These are phyloP conservation scores for Tokudaia tokunoshimensis DNA, from an alignment of 2,797 vertebrate genomes.

Conservation along the genomic window DNA sequence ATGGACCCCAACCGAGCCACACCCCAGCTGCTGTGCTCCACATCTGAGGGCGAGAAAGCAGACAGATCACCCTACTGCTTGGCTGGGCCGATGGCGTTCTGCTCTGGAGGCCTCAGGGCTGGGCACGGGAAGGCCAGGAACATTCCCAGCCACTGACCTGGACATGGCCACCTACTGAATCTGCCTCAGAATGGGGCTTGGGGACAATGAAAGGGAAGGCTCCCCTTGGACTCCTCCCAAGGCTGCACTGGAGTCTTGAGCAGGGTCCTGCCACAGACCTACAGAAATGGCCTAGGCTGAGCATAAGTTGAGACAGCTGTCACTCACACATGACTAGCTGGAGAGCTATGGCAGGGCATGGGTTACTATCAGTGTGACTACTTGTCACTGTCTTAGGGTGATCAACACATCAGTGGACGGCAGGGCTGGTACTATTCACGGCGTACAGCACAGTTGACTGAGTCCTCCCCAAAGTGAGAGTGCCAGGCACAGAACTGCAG, in stretches of 20 bases:
- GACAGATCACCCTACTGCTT: not conserved
- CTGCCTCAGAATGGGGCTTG: not conserved
- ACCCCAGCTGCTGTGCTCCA: not conserved
- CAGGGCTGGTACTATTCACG: not conserved
- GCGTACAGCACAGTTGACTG: not conserved
- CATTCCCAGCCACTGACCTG: not conserved
- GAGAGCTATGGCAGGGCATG: not conserved
- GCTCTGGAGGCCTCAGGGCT: not conserved
- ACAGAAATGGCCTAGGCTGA: not conserved
- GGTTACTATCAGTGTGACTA: not conserved
- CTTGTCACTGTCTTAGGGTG: not conserved
- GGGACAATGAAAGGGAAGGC: not conserved
- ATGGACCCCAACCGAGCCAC: not conserved
- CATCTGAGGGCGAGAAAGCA: not conserved
- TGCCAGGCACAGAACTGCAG: not conserved
- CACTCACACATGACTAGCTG: not conserved
- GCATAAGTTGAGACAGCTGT: not conserved
- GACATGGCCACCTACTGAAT: not conserved
- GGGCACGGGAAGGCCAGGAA: not conserved
- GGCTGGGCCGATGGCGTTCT: not conserved
- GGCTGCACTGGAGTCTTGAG: not conserved
- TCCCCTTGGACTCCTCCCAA: not conserved
- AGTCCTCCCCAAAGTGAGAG: not conserved
- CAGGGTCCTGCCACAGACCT: fast-evolving
- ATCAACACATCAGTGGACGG: not conserved